Evolutionary conservation across 2,888 invertebrate genomes (phyloP), one percentile per base, ranked within the genome.

Genomic region (Erebia ligea): DNA sequence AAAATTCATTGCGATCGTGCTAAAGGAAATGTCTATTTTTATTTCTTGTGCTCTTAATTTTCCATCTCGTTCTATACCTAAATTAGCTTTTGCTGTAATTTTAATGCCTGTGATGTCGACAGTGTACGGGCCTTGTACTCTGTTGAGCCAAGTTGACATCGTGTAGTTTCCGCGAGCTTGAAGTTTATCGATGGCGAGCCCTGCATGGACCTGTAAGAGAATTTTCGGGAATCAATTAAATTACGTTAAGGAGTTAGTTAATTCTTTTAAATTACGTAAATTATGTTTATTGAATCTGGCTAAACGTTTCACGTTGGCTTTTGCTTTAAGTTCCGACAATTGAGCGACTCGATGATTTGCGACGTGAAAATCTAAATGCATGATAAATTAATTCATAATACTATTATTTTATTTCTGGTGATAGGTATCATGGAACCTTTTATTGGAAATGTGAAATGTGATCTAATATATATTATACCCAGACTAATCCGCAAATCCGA

Each of bases 1-100:
- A 80, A 98, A 98, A 81, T 98, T 96, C 90, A 98, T 95, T 10
- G 95, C 93, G 79, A 98, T 97, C 62, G 95, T 95, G 62, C 94
- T 94, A 78, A 97, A 97, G 0, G 94, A 95, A 48, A 98, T 94
- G 79, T 98, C 97, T 93, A 98, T 96, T 67, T 94, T 94, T 77
- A 98, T 97, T 73, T 96, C 95, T 80, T 97, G 96, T 0, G 97
- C 96, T 79, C 95, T 95, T 3, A 98, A 87, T 81, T 95, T 95
- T 0, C 98, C 98, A 79, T 96, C 96, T 69, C 95, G 92, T 77
- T 96, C 95, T 0, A 97, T 96, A 63, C 95, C 95, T 19, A 98
- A 92, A 52, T 94, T 94, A 0, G 97, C 97, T 68, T 95, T 89
- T 0, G 96, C 96, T 74, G 94, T 94, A 1, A 97, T 95, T 67